These are phyloP conservation scores for Norana najaformis DNA, from an alignment of 2,888 invertebrate species.

Conservation along the genomic window DNA sequence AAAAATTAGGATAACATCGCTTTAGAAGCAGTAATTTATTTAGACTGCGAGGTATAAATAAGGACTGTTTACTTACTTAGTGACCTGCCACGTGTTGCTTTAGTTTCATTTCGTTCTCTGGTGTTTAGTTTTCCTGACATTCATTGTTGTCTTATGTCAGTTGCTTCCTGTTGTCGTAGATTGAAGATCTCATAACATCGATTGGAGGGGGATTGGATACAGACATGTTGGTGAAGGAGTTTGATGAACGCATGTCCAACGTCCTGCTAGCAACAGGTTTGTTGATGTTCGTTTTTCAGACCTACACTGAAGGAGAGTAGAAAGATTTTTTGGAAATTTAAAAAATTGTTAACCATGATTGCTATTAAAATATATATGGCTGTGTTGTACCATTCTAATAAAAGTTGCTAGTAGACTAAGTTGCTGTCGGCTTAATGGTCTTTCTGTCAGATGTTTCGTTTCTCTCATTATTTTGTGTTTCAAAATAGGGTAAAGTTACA, in stretches of 20 bases:
- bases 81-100: neutral
- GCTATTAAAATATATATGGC: too few species aligned
- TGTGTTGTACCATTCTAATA: too few species aligned
- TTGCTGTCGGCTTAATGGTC: neutral
- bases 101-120: neutral
- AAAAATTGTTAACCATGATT: too few species aligned
- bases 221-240: constrained; percentile 31
- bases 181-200: constrained; percentile 27
- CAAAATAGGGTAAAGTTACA: neutral
- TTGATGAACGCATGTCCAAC: constrained; percentile 32
- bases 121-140: neutral
- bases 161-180: constrained; percentile 19
- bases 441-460: neutral
- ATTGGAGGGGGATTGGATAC: constrained; percentile 29
- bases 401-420: too few species aligned
- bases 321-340: too few species aligned
- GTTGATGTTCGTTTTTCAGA: neutral
- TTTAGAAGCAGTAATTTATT: neutral
- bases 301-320: too few species aligned
- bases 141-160: neutral
- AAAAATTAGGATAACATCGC: neutral
- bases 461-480: neutral
- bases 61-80: neutral
- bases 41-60: neutral
- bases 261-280: constrained; percentile 15